Evolutionary conservation across 2,113 vertebrate genomes (phyloP), one percentile per base, ranked within the genome.

Genomic region (Microtus oregoni): DNA sequence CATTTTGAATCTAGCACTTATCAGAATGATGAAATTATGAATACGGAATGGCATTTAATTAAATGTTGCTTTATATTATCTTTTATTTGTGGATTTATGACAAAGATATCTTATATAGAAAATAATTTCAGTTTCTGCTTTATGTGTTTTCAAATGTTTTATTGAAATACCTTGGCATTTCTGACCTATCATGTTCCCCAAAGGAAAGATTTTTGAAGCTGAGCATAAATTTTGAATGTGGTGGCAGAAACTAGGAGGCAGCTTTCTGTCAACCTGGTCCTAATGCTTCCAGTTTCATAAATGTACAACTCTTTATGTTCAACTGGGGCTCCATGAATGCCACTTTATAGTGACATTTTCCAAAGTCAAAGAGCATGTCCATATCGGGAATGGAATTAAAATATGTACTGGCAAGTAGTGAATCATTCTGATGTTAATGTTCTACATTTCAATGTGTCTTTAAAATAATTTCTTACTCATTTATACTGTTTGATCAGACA

Each of bases 71-170:
- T 97, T 90, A 94, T 97, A 92, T 72, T 94, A 82, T 68, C 85
- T 96, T 97, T 89, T 95, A 87, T 87, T 98, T 97, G 50, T 97
- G 91, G 91, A 98, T 97, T 98, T 96, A 97, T 97, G 96, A 89
- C 75, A 90, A 97, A 89, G 47, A 41, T 52, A 90, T 65, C 10
- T 0, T 19, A 44, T 97, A 47, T 41, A 97, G 92, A 94, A 97
- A 95, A 89, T 96, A 86, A 88, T 96, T 96, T 96, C 68, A 82
- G 70, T 93, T 97, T 93, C 67, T 93, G 8, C 4, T 35, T 87
- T 93, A 91, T 97, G n/a, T 85, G 30, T 82, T 96, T 96, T 38
- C 70, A 94, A 98, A 92, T 95, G 78, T 73, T 96, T 95, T 97
- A 94, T 75, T 94, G 91, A 97, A 98, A 4, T 96, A 89, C 61